Conservation (phyloP, 1,140 invertebrate genomes). For the Mylabris phalerata region DNA sequence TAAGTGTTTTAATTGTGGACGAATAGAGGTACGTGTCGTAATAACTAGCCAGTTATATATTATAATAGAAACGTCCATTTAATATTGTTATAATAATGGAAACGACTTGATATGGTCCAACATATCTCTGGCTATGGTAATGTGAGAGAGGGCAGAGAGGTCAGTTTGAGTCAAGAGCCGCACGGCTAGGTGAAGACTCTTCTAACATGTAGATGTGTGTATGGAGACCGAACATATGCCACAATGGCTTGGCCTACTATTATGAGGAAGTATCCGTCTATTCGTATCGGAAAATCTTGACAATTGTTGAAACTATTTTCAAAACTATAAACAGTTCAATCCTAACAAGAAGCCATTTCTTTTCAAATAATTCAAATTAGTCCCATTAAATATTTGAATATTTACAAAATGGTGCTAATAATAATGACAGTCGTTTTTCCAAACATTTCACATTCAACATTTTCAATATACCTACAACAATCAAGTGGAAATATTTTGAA, state of each 20-base stretch:
- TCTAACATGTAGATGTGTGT: slow-evolving; percentile 3
- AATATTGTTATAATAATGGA: slow-evolving; percentile 5
- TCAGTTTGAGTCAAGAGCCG: slow-evolving; percentile 40
- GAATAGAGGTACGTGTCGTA: slow-evolving; percentile 37
- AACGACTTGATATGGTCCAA: slow-evolving; percentile 20
- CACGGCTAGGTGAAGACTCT: slow-evolving; percentile 21
- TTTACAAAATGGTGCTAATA: too few relatives aligned
- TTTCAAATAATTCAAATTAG: too few relatives aligned
- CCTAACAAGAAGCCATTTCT: too few relatives aligned
- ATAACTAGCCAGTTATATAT: slow-evolving; percentile 11
- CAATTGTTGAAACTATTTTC: too few relatives aligned
- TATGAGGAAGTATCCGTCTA: slow-evolving; percentile 12
- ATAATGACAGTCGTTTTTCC: too few relatives aligned
- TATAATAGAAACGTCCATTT: neutral
- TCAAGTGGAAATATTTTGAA: too few relatives aligned
- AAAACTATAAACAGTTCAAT: too few relatives aligned
- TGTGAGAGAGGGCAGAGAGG: slow-evolving; percentile 41
- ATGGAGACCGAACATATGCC: slow-evolving; percentile 14
- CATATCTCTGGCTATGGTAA: slow-evolving; percentile 34
- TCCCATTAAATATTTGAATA: too few relatives aligned
- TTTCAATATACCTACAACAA: too few relatives aligned
- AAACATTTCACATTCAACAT: too few relatives aligned
- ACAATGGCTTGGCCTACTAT: slow-evolving; percentile 12
- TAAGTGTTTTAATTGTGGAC: slow-evolving; percentile 41
- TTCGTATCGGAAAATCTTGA: too few relatives aligned